phyloP scores from a whole-genome alignment of 2,888 invertebrate species.

The Ophioninae sp. region DNA sequence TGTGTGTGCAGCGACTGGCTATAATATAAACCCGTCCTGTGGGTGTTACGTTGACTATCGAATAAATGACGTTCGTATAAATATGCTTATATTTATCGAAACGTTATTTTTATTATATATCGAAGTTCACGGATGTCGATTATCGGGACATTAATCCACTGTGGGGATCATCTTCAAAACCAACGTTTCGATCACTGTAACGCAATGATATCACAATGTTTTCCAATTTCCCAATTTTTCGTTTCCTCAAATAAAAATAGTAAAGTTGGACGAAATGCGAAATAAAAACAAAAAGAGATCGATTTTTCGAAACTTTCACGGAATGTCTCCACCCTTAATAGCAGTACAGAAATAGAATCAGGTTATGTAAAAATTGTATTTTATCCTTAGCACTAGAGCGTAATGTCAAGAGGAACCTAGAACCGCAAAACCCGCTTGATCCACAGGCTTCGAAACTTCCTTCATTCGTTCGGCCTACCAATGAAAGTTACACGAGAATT shows the following conservation, averaged over 20 bases:
- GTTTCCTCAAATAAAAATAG: neutral
- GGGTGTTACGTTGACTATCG: neutral
- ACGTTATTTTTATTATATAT: neutral
- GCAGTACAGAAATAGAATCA: neutral
- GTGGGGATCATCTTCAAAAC: neutral
- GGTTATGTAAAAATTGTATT: constrained; percentile 8
- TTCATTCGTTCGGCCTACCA: constrained; percentile 37
- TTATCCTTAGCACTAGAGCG: neutral
- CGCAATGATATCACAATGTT: no score
- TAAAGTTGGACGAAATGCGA: no score
- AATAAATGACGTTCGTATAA: neutral
- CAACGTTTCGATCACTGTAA: neutral
- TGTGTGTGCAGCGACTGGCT: neutral
- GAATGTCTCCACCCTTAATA: neutral
- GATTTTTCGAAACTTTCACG: neutral
- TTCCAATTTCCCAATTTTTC: no score
- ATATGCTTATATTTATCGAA: neutral
- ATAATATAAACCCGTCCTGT: neutral
- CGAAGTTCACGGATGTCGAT: neutral
- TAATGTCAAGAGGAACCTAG: constrained; percentile 9
- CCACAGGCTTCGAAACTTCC: constrained; percentile 43
- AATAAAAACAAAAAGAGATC: no score
- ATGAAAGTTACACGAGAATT: constrained; percentile 42
- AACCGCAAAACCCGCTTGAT: constrained; percentile 28
- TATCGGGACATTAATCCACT: neutral